Evolutionary conservation across 2,797 vertebrate genomes (phyloP).

Genomic region (Botia almorhae): DNA sequence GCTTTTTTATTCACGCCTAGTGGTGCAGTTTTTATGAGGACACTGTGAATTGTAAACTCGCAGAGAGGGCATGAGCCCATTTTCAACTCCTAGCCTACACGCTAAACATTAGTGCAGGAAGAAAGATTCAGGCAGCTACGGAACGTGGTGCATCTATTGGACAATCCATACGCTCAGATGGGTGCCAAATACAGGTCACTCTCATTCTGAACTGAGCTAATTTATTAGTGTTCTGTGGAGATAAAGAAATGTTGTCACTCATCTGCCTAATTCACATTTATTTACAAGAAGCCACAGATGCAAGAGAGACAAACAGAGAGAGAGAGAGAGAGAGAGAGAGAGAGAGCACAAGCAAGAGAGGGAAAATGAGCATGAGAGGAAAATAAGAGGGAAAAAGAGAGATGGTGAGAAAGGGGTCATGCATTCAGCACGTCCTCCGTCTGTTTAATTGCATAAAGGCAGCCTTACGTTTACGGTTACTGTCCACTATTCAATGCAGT

Average conservation of each 20-base stretch:
- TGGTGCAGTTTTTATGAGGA: conserved; percentile 56
- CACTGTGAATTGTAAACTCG: conserved; percentile 61
- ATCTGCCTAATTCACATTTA: conserved; percentile 39
- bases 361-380: not conserved
- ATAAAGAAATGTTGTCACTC: conserved; percentile 28
- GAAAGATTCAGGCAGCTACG: not conserved
- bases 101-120: conserved; percentile 38
- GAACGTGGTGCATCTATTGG: not conserved
- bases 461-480: conserved; percentile 48
- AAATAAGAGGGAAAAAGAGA: not conserved
- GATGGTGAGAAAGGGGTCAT: conserved; percentile 27
- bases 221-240: conserved; percentile 19
- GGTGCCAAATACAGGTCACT: conserved; percentile 16
- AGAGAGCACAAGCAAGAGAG: not conserved
- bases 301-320: too few species aligned
- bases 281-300: conserved; percentile 30
- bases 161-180: not conserved
- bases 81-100: conserved; percentile 32
- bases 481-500: conserved; percentile 54
- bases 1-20: conserved; percentile 47
- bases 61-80: conserved; percentile 40
- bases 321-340: not conserved
- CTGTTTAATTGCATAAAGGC: conserved; percentile 55
- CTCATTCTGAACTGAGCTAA: conserved; percentile 15
- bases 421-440: conserved; percentile 35